Evolutionary conservation across 2,113 vertebrate genomes (phyloP).

Genomic region (Burhinus bistriatus): DNA sequence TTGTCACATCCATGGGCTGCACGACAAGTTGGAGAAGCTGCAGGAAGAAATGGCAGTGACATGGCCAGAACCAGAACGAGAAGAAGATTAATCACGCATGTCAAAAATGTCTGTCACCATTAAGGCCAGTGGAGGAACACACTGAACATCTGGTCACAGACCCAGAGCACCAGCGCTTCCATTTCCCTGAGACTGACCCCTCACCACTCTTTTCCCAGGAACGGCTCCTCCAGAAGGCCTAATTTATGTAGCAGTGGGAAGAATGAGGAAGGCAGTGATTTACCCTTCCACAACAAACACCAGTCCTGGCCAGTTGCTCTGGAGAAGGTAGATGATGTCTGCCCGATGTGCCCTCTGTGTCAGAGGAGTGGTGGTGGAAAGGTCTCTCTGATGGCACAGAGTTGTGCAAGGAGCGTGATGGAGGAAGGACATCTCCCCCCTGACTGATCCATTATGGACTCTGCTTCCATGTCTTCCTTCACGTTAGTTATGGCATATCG

Average conservation of each 20-base stretch:
- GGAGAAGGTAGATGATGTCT: neutral
- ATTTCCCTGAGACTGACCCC: neutral
- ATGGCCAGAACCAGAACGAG: neutral
- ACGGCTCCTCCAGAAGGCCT: neutral
- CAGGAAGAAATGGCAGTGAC: neutral
- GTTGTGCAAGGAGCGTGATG: neutral
- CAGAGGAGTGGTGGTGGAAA: neutral
- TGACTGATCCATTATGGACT: neutral
- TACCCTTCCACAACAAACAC: neutral
- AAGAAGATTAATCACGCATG: neutral
- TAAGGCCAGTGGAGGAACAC: neutral
- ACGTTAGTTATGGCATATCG: rapidly evolving
- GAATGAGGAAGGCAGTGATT: neutral
- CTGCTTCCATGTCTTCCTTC: neutral
- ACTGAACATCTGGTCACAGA: rapidly evolving
- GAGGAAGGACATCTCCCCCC: neutral
- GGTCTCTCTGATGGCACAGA: neutral
- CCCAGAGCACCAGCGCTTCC: neutral
- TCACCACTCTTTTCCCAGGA: neutral
- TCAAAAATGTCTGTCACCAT: neutral
- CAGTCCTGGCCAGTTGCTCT: neutral
- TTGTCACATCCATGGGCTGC: neutral
- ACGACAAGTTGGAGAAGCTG: neutral
- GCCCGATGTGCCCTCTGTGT: neutral
- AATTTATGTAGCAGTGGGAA: neutral